Base-by-base conservation (phyloP, 2,113 vertebrate genomes). In the Axis porcinus region DNA sequence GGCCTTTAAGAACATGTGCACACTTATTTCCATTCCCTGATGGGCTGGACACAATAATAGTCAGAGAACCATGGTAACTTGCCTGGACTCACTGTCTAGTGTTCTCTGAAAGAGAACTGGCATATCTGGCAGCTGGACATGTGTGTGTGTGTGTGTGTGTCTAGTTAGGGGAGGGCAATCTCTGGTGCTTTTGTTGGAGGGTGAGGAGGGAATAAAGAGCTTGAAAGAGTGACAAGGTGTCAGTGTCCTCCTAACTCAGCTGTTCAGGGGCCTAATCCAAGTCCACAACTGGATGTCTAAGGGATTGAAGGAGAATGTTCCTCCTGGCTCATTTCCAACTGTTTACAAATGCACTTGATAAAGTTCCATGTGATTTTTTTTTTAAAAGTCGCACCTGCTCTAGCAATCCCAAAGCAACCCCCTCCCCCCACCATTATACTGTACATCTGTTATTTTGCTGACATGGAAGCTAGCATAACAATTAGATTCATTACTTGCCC, bases 391-490 rank as follows among this genome's bases (percentile, higher is more conserved):
- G 62, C 99, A 99, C 98, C 99, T 99, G 99, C 98, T 99, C 92
- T 96, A 94, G 97, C 98, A 98, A 98, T 95, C 97, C 98, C 97
- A 98, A 95, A 81, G 54, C 98, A 97, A 98, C 74, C 96, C 98
- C 81, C 43, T 7, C 82, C 87, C 92, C 97, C 74, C 91, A 89
- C 97, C 14, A 5, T 98, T 97, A 94, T 96, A 98, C 95, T 74
- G 96, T 98, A 98, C 98, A 99, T 98, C 98, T 99, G 98, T 98
- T 99, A 98, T 98, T 99, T 98, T 98, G 98, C 98, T 99, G 98
- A 99, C 98, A 97, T 96, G 97, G 98, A 99, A 98, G 98, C 98
- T 91, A 94, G 98, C 2, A 36, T 97, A 98, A 98, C 97, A 98
- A 98, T 98, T 97, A 98, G 97, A 98, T 99, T 98, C 97, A 97